These are phyloP conservation scores for Tineola bisselliella DNA, from an alignment of 2,888 invertebrate genomes.

Conservation along the genomic window DNA sequence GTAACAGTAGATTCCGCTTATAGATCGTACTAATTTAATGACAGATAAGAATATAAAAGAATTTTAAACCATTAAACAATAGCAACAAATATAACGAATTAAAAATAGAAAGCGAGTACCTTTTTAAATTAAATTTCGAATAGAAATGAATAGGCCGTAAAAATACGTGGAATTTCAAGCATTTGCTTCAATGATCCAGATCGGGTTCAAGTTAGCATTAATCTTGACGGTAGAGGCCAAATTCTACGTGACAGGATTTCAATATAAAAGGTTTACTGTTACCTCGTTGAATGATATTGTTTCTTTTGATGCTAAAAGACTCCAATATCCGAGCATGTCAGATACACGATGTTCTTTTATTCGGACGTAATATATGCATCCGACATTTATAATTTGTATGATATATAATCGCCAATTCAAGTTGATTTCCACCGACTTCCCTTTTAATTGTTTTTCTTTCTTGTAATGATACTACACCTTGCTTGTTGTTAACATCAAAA, in stretches of 20 bases:
- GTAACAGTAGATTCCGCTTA: too few relatives aligned
- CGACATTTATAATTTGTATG: background rate
- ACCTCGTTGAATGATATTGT: slow-evolving; percentile 8
- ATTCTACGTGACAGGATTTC: slow-evolving; percentile 11
- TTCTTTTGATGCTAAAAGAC: slow-evolving; percentile 7
- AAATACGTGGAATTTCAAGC: background rate
- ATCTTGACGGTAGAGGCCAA: background rate
- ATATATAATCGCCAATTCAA: background rate
- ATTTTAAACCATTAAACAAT: background rate
- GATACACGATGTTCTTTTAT: background rate
- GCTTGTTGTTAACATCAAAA: too few relatives aligned
- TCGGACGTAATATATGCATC: background rate
- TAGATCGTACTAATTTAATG: too few relatives aligned
- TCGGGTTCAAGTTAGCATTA: slow-evolving; percentile 11
- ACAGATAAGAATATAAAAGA: too few relatives aligned
- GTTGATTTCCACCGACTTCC: background rate
- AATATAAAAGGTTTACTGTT: slow-evolving; percentile 8
- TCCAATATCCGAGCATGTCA: slow-evolving; percentile 8
- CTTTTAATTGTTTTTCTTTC: too few relatives aligned
- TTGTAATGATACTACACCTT: too few relatives aligned
- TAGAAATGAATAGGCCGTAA: background rate
- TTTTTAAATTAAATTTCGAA: slow-evolving; percentile 2
- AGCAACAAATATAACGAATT: background rate
- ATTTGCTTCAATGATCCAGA: slow-evolving; percentile 2
- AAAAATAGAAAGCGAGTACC: too few relatives aligned